A percentile compares a stretch with the other conserved stretches of the same genome.
phyloP scores from a whole-genome alignment of 92 coral and sea anemone genomes.

The Heliopora coerulea region DNA sequence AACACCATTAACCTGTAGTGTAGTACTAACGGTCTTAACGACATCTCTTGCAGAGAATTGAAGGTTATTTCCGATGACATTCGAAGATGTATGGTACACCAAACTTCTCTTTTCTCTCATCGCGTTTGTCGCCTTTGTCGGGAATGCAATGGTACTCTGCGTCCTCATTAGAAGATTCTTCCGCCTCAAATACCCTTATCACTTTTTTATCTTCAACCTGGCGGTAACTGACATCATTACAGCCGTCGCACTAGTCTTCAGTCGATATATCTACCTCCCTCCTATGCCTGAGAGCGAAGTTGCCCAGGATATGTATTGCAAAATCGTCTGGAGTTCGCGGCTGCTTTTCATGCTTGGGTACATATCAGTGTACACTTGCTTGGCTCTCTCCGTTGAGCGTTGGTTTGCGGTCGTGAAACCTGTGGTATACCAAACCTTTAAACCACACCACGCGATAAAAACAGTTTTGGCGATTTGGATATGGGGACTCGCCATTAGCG shows the following conservation, averaged over 20 bases:
- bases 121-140: not conserved
- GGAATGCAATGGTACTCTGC: constrained; percentile 4
- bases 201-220: not conserved
- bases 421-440: not conserved
- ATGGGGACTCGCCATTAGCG: constrained; percentile 13
- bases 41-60: too few relatives aligned
- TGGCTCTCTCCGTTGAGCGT: constrained; percentile 2
- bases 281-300: not conserved
- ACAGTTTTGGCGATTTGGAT: not conserved
- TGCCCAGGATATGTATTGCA: not conserved
- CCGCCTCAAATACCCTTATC: not conserved
- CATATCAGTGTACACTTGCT: not conserved
- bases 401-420: constrained; percentile 24
- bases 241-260: not conserved
- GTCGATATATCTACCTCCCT: not conserved
- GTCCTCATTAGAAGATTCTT: not conserved
- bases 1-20: too few relatives aligned
- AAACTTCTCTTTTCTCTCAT: not conserved
- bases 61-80: not conserved
- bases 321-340: not conserved
- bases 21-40: too few relatives aligned
- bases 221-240: not conserved
- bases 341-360: not conserved
- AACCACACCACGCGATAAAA: not conserved
- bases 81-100: not conserved